Conservation (phyloP, 2,888 invertebrate genomes). For the Pterostichus madidus region DNA sequence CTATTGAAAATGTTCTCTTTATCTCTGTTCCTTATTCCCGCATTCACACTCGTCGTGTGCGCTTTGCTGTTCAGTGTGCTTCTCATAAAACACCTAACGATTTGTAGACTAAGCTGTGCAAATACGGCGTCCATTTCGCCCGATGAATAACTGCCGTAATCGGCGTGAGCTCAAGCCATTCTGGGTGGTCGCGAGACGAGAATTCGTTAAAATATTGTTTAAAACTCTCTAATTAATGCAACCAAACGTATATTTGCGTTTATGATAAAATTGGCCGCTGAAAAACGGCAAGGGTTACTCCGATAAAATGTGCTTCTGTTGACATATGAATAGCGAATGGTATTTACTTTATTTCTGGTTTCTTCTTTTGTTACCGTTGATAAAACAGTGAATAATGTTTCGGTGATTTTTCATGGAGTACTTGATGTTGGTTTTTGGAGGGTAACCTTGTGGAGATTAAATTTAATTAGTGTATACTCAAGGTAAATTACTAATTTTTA, state of each 20-base stretch:
- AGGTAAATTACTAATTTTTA: background rate
- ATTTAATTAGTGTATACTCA: background rate
- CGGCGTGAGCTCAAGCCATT: slow-evolving; percentile 16
- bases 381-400: slow-evolving; percentile 39
- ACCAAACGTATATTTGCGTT: slow-evolving; percentile 63
- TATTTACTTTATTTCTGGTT: slow-evolving; percentile 33
- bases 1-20: slow-evolving; percentile 17
- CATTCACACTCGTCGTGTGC: slow-evolving; percentile 1
- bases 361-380: slow-evolving; percentile 49
- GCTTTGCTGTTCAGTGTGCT: background rate
- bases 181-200: slow-evolving; percentile 53
- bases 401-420: slow-evolving; percentile 10
- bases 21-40: slow-evolving; percentile 37
- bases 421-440: slow-evolving; percentile 1
- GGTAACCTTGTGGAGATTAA: background rate
- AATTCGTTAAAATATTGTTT: slow-evolving; percentile 64
- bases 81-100: slow-evolving; percentile 51
- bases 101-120: slow-evolving; percentile 49
- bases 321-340: slow-evolving; percentile 58
- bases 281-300: slow-evolving; percentile 47
- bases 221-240: slow-evolving; percentile 64
- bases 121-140: slow-evolving; percentile 23
- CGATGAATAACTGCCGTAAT: slow-evolving; percentile 56
- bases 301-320: slow-evolving; percentile 62
- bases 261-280: slow-evolving; percentile 54